Percentiles rank a stretch among this genome's conserved stretches.
These are phyloP conservation scores for Saimiri boliviensis DNA, from an alignment of 2,113 vertebrate species.

Conservation along the genomic window DNA sequence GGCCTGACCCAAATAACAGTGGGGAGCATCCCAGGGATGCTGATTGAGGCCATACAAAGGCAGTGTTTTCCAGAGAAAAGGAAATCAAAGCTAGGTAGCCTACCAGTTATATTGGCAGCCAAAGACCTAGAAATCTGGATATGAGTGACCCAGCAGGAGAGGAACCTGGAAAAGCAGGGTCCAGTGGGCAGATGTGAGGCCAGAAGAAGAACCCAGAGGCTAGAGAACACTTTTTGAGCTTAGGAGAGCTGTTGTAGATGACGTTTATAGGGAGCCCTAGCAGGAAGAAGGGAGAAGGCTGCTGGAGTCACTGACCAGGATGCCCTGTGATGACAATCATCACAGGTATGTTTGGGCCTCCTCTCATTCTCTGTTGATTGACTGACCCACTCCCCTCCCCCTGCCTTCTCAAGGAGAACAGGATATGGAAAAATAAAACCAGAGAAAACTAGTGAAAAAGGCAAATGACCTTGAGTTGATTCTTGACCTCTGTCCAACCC, in stretches of 20 bases:
- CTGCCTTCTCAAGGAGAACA: background rate
- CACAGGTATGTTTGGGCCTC: background rate
- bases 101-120: background rate
- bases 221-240: background rate
- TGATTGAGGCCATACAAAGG: background rate
- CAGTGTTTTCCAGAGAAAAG: background rate
- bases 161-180: background rate
- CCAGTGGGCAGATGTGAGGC: background rate
- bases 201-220: background rate
- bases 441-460: background rate
- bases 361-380: background rate
- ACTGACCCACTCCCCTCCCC: background rate
- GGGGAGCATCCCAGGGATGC: too few species aligned
- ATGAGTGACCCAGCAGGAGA: background rate
- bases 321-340: too few species aligned
- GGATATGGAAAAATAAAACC: background rate
- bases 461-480: background rate
- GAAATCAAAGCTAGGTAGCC: background rate
- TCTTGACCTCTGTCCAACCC: background rate
- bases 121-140: background rate
- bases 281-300: background rate
- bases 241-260: background rate
- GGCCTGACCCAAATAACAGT: background rate
- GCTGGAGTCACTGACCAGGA: background rate
- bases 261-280: background rate